These are phyloP conservation scores for Tetranychus truncatus DNA, from an alignment of 2,888 invertebrate species.

Conservation along the genomic window DNA sequence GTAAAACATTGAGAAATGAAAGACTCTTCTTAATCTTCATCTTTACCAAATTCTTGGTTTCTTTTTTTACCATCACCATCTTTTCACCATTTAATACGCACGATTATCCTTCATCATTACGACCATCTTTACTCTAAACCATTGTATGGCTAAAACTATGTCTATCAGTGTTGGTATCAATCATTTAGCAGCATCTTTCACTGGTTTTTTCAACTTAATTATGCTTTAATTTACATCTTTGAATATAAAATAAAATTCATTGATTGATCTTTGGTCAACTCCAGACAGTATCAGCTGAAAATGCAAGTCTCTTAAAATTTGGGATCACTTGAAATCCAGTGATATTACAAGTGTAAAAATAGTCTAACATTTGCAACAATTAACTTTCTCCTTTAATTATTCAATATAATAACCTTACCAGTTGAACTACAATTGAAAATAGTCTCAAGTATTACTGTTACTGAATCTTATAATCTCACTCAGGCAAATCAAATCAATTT, in stretches of 20 bases:
- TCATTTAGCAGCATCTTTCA: not conserved
- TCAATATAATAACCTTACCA: too few species aligned
- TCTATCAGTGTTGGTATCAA: not conserved
- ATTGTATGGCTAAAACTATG: not conserved
- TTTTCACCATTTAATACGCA: not conserved
- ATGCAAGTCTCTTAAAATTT: too few species aligned
- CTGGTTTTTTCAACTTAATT: too few species aligned
- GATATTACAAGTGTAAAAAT: too few species aligned
- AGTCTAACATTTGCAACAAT: too few species aligned
- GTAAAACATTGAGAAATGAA: not conserved
- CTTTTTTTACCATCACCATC: not conserved
- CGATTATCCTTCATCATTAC: not conserved
- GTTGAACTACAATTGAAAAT: not conserved
- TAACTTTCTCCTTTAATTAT: too few species aligned
- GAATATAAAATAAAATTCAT: too few species aligned
- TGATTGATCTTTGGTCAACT: too few species aligned
- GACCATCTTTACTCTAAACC: not conserved
- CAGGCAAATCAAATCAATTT: slow-evolving; percentile 1
- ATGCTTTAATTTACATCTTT: too few species aligned
- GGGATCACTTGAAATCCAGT: too few species aligned
- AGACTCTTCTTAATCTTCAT: not conserved
- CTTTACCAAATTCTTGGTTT: not conserved
- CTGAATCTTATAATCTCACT: not conserved
- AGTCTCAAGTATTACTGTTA: not conserved
- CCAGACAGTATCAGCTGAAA: too few species aligned